A percentile compares a stretch with the other conserved stretches of the same genome.
These are phyloP conservation scores for Turritopsis rubra DNA, from an alignment of 30 jellyfish, hydroid and myxozoan genomes.

Conservation along the genomic window DNA sequence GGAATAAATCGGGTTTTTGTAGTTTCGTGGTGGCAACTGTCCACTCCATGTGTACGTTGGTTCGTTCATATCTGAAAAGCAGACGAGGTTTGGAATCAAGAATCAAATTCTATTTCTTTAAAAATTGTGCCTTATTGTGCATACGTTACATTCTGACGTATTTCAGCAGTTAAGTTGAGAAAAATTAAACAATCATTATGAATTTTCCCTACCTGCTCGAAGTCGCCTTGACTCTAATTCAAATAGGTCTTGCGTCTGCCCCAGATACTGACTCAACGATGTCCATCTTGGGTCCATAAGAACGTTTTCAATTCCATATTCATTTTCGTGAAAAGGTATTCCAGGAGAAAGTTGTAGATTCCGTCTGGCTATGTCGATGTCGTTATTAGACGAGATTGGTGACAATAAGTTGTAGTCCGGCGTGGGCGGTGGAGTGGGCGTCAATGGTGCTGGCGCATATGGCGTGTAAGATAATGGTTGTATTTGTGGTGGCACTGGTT, in stretches of 20 bases:
- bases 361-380: slow-evolving; percentile 60
- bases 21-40: slow-evolving; percentile 73
- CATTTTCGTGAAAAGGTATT: slow-evolving; percentile 11
- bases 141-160: background rate
- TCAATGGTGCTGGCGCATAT: slow-evolving; percentile 25
- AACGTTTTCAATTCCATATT: slow-evolving; percentile 30
- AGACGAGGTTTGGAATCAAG: too few species aligned
- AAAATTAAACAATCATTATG: background rate
- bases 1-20: slow-evolving; percentile 83
- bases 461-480: slow-evolving; percentile 24
- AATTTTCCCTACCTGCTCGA: slow-evolving; percentile 3
- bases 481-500: slow-evolving; percentile 6
- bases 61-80: slow-evolving; percentile 47
- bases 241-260: slow-evolving; percentile 52
- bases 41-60: slow-evolving; percentile 98
- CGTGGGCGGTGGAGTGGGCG: slow-evolving; percentile 59
- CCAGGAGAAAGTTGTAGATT: slow-evolving; percentile 61
- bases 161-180: background rate
- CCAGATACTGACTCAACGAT: slow-evolving; percentile 50
- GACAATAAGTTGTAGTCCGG: slow-evolving; percentile 42
- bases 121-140: background rate
- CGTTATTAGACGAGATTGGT: slow-evolving; percentile 52
- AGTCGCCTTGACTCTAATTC: slow-evolving; percentile 43
- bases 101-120: too few species aligned
- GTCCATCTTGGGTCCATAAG: slow-evolving; percentile 89